Conservation (phyloP, 2,797 vertebrate species). For the Odontamblyopus rebecca region DNA sequence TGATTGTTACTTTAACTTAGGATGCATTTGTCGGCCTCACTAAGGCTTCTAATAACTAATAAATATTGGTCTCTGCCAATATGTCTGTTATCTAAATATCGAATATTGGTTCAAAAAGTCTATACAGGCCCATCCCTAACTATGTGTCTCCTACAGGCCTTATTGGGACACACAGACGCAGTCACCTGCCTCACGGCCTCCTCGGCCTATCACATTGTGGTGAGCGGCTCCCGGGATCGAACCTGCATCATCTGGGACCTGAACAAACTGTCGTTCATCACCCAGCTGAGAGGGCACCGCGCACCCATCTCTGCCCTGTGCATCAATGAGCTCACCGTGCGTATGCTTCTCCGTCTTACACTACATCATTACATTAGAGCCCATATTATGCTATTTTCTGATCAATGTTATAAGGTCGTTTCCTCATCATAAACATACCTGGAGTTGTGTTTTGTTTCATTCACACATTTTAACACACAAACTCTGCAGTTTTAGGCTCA, state of each 20-base stretch:
- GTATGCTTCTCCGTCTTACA: neutral
- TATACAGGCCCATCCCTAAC: too few relatives aligned
- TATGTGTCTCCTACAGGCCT: slow-evolving; percentile 73
- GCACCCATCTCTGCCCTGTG: slow-evolving; percentile 95
- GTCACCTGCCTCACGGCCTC: slow-evolving; percentile 93
- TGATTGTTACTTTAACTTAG: too few relatives aligned
- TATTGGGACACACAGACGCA: slow-evolving; percentile 93
- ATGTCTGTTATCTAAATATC: too few relatives aligned
- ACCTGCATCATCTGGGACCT: slow-evolving; percentile 99
- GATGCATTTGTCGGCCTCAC: too few relatives aligned
- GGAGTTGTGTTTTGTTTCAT: too few relatives aligned
- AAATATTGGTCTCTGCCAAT: too few relatives aligned
- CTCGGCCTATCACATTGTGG: slow-evolving; percentile 93
- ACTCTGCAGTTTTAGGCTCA: too few relatives aligned
- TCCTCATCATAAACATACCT: too few relatives aligned
- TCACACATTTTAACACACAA: too few relatives aligned
- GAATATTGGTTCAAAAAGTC: too few relatives aligned
- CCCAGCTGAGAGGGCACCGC: slow-evolving; percentile 93
- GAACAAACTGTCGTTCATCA: slow-evolving; percentile 95
- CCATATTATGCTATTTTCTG: neutral
- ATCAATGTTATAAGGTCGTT: too few relatives aligned
- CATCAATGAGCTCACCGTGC: slow-evolving; percentile 95
- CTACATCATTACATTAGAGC: neutral
- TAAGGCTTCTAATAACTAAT: too few relatives aligned
- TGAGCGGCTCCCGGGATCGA: slow-evolving; percentile 94